Base-by-base conservation (phyloP, 2,797 vertebrate genomes). In the Anas bahamensis region DNA sequence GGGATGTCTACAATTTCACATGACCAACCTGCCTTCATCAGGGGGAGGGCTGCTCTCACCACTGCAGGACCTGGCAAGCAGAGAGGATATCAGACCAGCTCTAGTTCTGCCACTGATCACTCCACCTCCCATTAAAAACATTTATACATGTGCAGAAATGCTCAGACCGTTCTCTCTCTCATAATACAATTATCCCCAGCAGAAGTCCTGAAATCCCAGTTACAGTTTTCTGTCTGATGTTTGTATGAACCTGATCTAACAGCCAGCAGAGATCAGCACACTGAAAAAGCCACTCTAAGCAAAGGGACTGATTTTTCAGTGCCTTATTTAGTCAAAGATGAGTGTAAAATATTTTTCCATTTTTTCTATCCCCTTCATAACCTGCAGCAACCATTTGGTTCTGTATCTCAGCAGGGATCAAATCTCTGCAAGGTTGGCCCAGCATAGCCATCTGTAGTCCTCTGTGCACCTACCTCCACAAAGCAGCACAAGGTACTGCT, bases 21-120 rank as follows among this genome's bases (percentile, higher is more conserved):
- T 56, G 83, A 78, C 6, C 29, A 7, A 48, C 23, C 7, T 7
- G 1, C 2, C 4, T 6, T 24, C 7, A 50, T 2, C 0, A 0
- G 6, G 24, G 15, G 17, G 13, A 91, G 24, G 7, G 33, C 41
- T 50, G 44, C 41, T 61, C 28, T 63, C 56, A 48, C 10, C 19
- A 11, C 31, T 44, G 13, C 44, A 91, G 19, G 29, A 57, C 7
- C 42, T 42, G 10, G 18, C 11, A 11, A 88, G 26, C 52, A 65
- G 18, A 69, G 19, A 61, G 4, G 11, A 48, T 24, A 17, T 48
- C 10, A 52, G 0, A 63, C 9, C 17, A 35, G 24, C 68, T 81
- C 17, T 73, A 59, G 4, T 35, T 69, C 39, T 69, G 19, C 1
- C 0, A 14, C 44, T 79, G 39, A 57, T 52, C 21, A 7, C 8